A percentile compares a stretch with the other conserved stretches of the same genome.
Conservation (phyloP, 2,888 invertebrate species). For the Volucella zonaria region DNA sequence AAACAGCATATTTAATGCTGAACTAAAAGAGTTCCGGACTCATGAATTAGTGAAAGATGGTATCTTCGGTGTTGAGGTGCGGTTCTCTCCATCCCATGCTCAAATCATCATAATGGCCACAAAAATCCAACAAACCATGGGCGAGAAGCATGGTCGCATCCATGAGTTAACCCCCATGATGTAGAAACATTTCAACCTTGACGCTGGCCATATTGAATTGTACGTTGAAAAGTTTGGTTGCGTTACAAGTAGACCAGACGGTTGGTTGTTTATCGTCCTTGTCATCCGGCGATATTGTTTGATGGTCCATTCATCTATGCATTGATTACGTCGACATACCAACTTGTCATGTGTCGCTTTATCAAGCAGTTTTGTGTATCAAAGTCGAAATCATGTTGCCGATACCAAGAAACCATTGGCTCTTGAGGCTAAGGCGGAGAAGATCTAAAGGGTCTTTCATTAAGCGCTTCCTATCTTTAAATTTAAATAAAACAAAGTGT, state of each 20-base stretch:
- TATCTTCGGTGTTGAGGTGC: slow-evolving; percentile 99
- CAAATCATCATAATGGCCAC: slow-evolving; percentile 99
- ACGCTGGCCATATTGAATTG: slow-evolving; percentile 96
- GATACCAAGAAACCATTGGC: slow-evolving; percentile 98
- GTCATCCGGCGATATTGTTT: too few species aligned
- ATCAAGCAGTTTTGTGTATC: slow-evolving; percentile 92
- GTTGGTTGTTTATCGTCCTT: slow-evolving; percentile 92
- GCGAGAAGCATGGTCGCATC: slow-evolving; percentile 98
- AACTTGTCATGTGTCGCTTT: slow-evolving; percentile 97
- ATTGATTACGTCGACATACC: too few species aligned
- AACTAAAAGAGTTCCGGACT: slow-evolving; percentile 99
- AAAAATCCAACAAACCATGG: slow-evolving; percentile 98
- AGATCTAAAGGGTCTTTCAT: too few species aligned
- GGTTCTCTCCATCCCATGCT: slow-evolving; percentile 97
- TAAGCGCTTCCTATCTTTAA: too few species aligned
- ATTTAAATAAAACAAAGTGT: too few species aligned
- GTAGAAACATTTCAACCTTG: slow-evolving; percentile 97
- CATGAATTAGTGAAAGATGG: slow-evolving; percentile 99
- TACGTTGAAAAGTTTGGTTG: slow-evolving; percentile 99
- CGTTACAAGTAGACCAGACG: slow-evolving; percentile 99
- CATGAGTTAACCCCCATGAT: slow-evolving; percentile 99
- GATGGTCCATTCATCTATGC: too few species aligned
- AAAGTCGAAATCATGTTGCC: slow-evolving; percentile 99
- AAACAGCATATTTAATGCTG: slow-evolving; percentile 99
- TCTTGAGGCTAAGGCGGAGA: slow-evolving; percentile 79